phyloP scores from a whole-genome alignment of 2,797 vertebrate species.

The Nyctalus aviator region DNA sequence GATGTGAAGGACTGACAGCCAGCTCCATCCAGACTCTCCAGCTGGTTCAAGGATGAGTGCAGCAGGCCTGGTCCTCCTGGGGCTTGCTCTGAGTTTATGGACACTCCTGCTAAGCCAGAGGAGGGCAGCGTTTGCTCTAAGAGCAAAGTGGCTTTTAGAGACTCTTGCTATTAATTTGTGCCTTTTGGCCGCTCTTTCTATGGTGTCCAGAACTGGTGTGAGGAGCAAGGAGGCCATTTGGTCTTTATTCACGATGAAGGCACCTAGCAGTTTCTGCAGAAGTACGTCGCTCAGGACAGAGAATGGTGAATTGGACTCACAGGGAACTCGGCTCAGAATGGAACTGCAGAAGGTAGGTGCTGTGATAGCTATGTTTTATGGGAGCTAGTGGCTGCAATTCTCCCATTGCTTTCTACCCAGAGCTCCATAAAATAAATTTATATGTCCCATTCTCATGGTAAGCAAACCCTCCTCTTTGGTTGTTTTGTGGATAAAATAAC shows the following conservation, averaged over 20 bases:
- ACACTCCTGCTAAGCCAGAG: constrained; percentile 58
- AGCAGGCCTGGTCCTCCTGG: constrained; percentile 73
- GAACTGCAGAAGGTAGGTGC: constrained; percentile 85
- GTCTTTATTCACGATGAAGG: constrained; percentile 93
- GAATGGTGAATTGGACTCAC: constrained; percentile 96
- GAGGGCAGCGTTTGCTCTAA: constrained; percentile 88
- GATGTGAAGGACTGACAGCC: background rate
- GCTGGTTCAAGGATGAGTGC: constrained; percentile 84
- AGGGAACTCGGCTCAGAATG: constrained; percentile 87
- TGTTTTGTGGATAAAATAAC: background rate
- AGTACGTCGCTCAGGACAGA: constrained; percentile 88
- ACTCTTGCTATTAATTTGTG: constrained; percentile 95
- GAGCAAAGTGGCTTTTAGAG: constrained; percentile 91
- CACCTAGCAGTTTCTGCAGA: constrained; percentile 93
- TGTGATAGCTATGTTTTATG: background rate
- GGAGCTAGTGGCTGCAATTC: background rate
- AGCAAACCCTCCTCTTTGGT: background rate
- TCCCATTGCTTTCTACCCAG: background rate
- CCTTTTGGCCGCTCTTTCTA: constrained; percentile 88
- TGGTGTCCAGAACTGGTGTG: constrained; percentile 94
- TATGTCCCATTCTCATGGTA: background rate
- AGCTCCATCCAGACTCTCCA: background rate
- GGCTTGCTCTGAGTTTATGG: constrained; percentile 72
- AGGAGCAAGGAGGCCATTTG: constrained; percentile 94
- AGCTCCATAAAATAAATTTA: background rate